Conservation (phyloP, 2,888 invertebrate genomes). For the Drosophila paranaensis region DNA sequence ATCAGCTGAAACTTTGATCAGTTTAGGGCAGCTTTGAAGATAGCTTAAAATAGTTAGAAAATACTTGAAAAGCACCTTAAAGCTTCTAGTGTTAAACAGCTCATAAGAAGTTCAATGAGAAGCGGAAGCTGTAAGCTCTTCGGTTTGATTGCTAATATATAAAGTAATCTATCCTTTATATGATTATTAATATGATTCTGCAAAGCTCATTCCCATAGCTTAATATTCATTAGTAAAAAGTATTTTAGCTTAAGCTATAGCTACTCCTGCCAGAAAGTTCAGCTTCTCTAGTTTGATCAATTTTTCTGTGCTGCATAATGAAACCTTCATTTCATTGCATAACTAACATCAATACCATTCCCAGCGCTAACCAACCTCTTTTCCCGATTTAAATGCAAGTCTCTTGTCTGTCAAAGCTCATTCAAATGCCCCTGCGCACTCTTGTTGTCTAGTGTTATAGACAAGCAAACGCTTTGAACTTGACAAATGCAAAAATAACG, state of each 20-base stretch:
- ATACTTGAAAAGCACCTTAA: background rate
- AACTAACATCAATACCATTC: too few species aligned
- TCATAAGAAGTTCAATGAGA: too few species aligned
- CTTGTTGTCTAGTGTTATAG: constrained; percentile 55
- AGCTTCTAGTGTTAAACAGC: too few species aligned
- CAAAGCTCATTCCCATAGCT: background rate
- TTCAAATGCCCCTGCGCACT: background rate
- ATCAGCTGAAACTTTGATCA: background rate
- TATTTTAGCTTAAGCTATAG: background rate
- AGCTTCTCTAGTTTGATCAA: too few species aligned
- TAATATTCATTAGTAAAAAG: too few species aligned
- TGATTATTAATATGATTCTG: too few species aligned
- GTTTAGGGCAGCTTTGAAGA: too few species aligned
- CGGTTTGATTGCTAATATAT: background rate
- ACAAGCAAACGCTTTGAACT: constrained; percentile 71
- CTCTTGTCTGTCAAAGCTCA: background rate
- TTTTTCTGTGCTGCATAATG: too few species aligned
- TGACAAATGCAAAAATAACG: constrained; percentile 79
- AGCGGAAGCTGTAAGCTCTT: too few species aligned
- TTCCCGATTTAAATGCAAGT: background rate
- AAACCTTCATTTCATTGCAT: too few species aligned
- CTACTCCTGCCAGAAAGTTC: background rate
- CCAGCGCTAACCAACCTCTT: too few species aligned
- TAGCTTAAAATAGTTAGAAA: background rate
- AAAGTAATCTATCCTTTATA: too few species aligned